These are phyloP conservation scores for Ophioninae sp. DNA, from an alignment of 2,888 invertebrate species.

Conservation along the genomic window DNA sequence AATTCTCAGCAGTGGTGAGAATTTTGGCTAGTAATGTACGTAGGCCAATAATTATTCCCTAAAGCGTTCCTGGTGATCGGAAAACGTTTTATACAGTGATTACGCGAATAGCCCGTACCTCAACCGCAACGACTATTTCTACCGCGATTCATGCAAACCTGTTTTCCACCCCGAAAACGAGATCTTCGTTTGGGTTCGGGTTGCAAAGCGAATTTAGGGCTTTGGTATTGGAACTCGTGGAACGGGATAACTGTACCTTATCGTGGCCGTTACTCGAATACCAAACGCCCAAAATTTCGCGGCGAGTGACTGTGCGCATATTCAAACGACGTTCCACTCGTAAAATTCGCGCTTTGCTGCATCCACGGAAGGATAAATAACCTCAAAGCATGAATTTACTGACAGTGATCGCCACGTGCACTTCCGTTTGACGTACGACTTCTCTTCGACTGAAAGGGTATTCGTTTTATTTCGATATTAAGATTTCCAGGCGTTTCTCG, in stretches of 20 bases:
- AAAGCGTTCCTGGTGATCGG: not conserved
- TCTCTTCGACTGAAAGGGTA: too few relatives aligned
- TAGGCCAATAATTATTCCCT: not conserved
- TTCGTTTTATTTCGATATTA: too few relatives aligned
- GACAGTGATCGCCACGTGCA: not conserved
- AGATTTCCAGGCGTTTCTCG: too few relatives aligned
- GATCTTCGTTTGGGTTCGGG: not conserved
- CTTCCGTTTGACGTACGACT: not conserved
- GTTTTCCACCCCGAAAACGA: not conserved
- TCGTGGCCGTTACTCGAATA: slow-evolving; percentile 8
- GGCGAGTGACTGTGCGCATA: not conserved
- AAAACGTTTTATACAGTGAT: not conserved
- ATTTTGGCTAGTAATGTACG: not conserved
- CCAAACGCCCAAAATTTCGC: slow-evolving; percentile 5
- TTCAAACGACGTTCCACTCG: not conserved
- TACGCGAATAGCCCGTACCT: not conserved
- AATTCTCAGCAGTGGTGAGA: not conserved
- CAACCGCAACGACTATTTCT: not conserved
- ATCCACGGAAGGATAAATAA: slow-evolving; percentile 7
- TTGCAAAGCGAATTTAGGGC: not conserved
- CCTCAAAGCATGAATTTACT: slow-evolving; percentile 3
- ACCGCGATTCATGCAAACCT: not conserved
- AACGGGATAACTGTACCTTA: slow-evolving; percentile 6
- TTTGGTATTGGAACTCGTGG: not conserved
- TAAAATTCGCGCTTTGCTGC: not conserved